Evolutionary conservation across 2,888 invertebrate genomes (phyloP).

Genomic region (Sicus ferrugineus): DNA sequence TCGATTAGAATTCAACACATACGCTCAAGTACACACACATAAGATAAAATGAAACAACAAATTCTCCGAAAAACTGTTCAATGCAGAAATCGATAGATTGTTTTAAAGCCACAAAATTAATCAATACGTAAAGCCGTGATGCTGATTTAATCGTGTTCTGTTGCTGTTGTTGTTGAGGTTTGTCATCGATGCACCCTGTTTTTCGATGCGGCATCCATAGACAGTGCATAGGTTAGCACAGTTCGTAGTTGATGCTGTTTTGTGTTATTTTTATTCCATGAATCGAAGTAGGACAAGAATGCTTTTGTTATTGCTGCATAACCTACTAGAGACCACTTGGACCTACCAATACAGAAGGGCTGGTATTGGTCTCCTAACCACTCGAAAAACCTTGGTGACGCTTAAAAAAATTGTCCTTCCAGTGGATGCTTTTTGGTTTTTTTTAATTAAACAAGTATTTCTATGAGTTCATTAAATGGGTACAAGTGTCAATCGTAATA

Average conservation of each 20-base stretch:
- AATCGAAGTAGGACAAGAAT: not conserved
- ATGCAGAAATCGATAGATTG: conserved; percentile 29
- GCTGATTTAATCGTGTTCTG: not conserved
- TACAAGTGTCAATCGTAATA: too few relatives aligned
- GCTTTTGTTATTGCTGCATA: not conserved
- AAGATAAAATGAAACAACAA: not conserved
- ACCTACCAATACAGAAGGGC: too few relatives aligned
- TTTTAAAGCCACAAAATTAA: conserved; percentile 36
- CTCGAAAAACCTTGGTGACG: too few relatives aligned
- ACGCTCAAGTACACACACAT: not conserved
- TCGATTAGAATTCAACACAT: not conserved
- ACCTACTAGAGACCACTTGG: not conserved
- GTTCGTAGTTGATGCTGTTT: conserved; percentile 6
- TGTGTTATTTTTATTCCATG: not conserved
- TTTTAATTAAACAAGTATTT: too few relatives aligned
- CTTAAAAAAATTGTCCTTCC: too few relatives aligned
- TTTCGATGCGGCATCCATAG: not conserved
- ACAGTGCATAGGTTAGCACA: not conserved
- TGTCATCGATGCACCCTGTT: conserved; percentile 1
- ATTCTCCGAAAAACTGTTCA: conserved; percentile 9
- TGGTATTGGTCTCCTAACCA: too few relatives aligned
- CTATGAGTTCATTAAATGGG: too few relatives aligned
- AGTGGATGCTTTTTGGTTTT: too few relatives aligned
- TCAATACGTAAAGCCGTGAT: conserved; percentile 32
- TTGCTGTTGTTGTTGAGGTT: conserved; percentile 16